These are phyloP conservation scores for Mesembrinibis cayennensis DNA, from an alignment of 2,113 vertebrate genomes.

Conservation along the genomic window DNA sequence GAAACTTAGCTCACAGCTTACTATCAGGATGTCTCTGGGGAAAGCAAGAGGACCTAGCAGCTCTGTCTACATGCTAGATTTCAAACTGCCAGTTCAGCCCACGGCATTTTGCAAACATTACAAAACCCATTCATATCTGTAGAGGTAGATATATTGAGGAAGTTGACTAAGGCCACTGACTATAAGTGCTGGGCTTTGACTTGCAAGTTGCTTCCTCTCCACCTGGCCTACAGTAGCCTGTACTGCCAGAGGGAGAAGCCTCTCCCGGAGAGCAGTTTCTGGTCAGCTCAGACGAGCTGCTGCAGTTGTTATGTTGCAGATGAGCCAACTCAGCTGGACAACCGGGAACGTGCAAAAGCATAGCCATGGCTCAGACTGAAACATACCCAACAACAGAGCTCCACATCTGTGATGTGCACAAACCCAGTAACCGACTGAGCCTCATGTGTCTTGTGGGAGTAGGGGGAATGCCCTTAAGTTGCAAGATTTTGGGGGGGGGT, in stretches of 20 bases:
- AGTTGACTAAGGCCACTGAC: background rate
- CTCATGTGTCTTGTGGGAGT: background rate
- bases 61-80: background rate
- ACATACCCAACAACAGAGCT: background rate
- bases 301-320: accelerated
- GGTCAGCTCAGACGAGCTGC: background rate
- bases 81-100: background rate
- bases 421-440: background rate
- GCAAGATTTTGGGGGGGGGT: background rate
- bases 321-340: background rate
- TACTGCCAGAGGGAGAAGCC: background rate
- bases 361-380: background rate
- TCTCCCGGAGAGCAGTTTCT: background rate
- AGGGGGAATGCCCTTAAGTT: background rate
- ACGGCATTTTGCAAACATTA: background rate
- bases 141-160: background rate
- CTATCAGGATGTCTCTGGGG: background rate
- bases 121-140: background rate
- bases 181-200: background rate
- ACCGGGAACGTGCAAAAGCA: background rate
- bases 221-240: background rate
- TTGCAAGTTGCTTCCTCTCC: background rate
- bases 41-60: background rate
- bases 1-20: background rate
- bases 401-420: too few species aligned